Base-by-base conservation (phyloP, 2,113 vertebrate species). In the Passer montanus region DNA sequence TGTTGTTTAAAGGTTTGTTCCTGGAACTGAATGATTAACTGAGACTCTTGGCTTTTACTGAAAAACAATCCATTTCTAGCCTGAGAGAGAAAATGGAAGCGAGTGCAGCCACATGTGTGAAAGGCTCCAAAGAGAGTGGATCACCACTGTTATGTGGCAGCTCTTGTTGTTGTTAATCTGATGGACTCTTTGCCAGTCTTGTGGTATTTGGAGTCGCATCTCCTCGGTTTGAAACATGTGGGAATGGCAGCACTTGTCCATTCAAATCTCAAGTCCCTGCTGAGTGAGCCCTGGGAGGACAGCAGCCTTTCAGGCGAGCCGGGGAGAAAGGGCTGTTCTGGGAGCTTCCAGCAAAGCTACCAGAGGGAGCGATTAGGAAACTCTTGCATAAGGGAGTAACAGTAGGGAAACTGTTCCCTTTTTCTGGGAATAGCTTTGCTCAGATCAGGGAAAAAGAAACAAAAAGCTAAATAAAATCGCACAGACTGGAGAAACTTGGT, bases 341-440 rank as follows among this genome's bases (percentile, higher is more conserved):
- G 68, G 75, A 96, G 79, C 87, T 86, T 17, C 2, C 72, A 60
- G 80, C 72, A 75, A 74, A 95, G 56, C 79, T 93, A 89, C 90
- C 90, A 94, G 93, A 93, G 56, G 83, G 82, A 88, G 44, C 0
- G 0, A 91, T 94, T 88, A 68, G 92, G 88, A 96, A 95, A 96
- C 68, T 89, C 64, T 95, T 95, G 94, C 85, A 90, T 93, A 95
- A 95, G 79, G 82, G 41, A 86, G 30, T 62, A 91, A 76, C 90
- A 94, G 91, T 74, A 83, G 82, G 93, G 90, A 94, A 87, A 89
- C 66, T 66, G 52, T 90, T 95, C 69, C 60, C 31, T 93, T 80
- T 93, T 90, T 89, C 88, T 92, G 92, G 95, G 88, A 95, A 96
- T 81, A 87, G 66, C 41, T 89, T 86, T 86, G 56, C 60, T 89